Conservation (phyloP, 2,888 invertebrate species). For the Aricia artaxerxes region DNA sequence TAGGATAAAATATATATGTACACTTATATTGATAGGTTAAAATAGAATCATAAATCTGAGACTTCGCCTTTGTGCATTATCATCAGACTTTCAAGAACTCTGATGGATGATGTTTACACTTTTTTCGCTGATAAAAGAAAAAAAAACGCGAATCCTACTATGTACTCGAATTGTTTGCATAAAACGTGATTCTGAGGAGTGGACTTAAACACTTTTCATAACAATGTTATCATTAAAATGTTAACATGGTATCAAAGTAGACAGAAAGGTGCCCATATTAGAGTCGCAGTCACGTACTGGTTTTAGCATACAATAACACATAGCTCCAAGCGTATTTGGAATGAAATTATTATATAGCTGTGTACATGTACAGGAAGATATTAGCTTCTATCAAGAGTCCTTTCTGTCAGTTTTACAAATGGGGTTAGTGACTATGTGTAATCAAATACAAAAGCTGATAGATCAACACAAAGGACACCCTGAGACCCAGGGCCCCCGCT, state of each 20-base stretch:
- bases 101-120: too few relatives aligned
- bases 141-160: background rate
- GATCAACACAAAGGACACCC: too few relatives aligned
- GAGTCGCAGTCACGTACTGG: conserved; percentile 38
- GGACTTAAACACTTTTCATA: background rate
- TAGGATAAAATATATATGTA: too few relatives aligned
- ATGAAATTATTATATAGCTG: background rate
- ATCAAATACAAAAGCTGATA: too few relatives aligned
- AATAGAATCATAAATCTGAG: too few relatives aligned
- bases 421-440: background rate
- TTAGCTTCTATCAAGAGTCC: background rate
- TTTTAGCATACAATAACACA: conserved; percentile 39
- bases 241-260: conserved; percentile 17
- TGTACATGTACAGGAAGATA: background rate
- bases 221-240: background rate
- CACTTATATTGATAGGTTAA: too few relatives aligned
- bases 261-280: conserved; percentile 35
- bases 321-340: conserved; percentile 30
- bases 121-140: too few relatives aligned
- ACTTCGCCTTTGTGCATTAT: too few relatives aligned
- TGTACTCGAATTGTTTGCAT: background rate
- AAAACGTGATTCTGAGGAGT: background rate
- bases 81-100: too few relatives aligned
- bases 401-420: background rate
- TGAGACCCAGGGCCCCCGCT: too few relatives aligned